Evolutionary conservation across 2,113 vertebrate genomes (phyloP), one percentile per base, ranked within the genome.

Genomic region (Tauraco erythrolophus): DNA sequence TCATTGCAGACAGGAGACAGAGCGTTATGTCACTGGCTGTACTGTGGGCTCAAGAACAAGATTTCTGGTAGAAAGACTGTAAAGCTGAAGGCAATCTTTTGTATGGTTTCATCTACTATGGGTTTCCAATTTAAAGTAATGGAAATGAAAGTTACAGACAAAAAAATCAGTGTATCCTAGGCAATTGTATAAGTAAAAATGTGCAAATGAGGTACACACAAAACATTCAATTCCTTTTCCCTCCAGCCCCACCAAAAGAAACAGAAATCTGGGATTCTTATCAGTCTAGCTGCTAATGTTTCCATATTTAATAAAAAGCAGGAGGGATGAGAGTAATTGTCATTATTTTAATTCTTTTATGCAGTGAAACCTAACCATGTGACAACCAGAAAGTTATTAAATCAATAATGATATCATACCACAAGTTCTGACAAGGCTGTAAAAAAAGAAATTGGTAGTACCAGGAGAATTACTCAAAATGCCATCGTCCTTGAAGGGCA

Each of bases 281-380:
- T 65, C 54, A 94, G 61, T 72, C 37, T 85, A 88, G 80, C 60
- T 95, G 72, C 77, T 95, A 87, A 51, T 75, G 23, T 66, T 94
- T 76, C 93, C 41, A 45, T 46, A 91, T 62, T 88, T 56, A 85
- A 95, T 61, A 89, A 84, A 87, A 89, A 91, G 39, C 54, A 53
- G 28, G 27, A 84, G 83, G 9, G 21, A 89, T 0, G 1, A 90
- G 54, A 82, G 7, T 43, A 78, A 90, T 79, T 97, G 92, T 93
- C 35, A 88, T 88, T 75, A 96, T 94, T 96, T 78, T 88, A 91
- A 89, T 81, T 94, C 3, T 83, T 95, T 83, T 80, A 81, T 64
- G 45, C 46, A 93, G 41, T 84, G 53, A 95, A 92, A 94, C 50
- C 14, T 71, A 89, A 84, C 51, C 62, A 93, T 7, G 6, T 57